phyloP scores from a whole-genome alignment of 2,113 vertebrate species.

The Daubentonia madagascariensis region DNA sequence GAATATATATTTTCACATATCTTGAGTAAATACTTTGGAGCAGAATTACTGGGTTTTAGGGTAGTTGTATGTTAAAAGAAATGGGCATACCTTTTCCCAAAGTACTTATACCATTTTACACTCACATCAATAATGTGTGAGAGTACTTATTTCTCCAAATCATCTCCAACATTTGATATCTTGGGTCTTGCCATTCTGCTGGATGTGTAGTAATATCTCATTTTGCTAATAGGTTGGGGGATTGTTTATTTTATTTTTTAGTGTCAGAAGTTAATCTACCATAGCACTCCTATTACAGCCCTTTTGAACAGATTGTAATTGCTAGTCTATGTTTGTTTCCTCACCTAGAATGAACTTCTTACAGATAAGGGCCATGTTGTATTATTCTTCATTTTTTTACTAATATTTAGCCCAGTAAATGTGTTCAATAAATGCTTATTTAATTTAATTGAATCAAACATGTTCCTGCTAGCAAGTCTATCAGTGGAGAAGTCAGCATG shows the following conservation, averaged over 20 bases:
- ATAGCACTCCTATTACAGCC: background rate
- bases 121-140: background rate
- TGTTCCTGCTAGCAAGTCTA: background rate
- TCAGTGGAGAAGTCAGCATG: slow-evolving; percentile 16
- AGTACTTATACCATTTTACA: background rate
- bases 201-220: background rate
- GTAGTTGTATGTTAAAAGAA: background rate
- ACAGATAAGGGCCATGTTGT: background rate
- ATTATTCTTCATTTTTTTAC: background rate
- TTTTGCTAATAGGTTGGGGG: background rate
- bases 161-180: background rate
- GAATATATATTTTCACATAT: background rate
- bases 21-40: background rate
- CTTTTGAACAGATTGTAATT: background rate
- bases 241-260: background rate
- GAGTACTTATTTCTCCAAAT: background rate
- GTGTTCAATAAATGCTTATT: slow-evolving; percentile 35
- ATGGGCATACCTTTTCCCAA: background rate
- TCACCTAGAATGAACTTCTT: background rate
- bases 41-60: background rate
- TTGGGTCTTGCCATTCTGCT: background rate
- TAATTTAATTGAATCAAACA: slow-evolving; percentile 32
- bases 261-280: background rate
- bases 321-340: background rate
- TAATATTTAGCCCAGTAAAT: slow-evolving; percentile 11